Base-by-base conservation (phyloP, 1,140 invertebrate genomes). In the Halyomorpha halys region DNA sequence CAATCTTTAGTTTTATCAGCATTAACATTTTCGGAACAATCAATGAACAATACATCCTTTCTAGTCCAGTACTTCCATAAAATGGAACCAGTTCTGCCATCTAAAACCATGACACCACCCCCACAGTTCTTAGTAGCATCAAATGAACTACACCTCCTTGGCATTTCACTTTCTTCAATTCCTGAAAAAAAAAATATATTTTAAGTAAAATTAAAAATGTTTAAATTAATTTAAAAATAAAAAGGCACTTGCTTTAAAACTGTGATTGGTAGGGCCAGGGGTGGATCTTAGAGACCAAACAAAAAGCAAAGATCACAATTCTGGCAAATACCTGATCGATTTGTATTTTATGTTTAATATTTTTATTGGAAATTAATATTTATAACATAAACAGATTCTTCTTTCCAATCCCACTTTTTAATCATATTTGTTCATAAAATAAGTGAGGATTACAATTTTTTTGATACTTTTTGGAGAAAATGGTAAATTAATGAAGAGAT, bases 51-150 rank as follows among this genome's bases (percentile, higher is more conserved):
- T 30, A 92, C 66, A 59, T 62, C 44, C n/a, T 68, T 34, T 25
- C 61, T 44, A 8, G 67, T 65, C 83, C 87, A 90, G 65, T 83
- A 81, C 14, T 81, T 81, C 90, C 90, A 93, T 16, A 92, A 62
- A n/a, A 82, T 81, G 51, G 79, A 74, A 1, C 90, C 90, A 61
- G 79, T 83, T 53, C 71, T 73, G 1, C 90, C 90, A 74, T 91
- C 82, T 13, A 93, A 69, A 5, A 88, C 88, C 62, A 91, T 72
- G 19, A 91, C 76, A 18, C 90, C 90, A 9, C 89, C 89, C 64
- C 80, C 76, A 74, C 86, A 89, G 54, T 85, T 75, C 45, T 78
- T 72, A 61, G 13, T 49, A 13, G 9, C 61, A 47, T 45, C 44
- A 62, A 21, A 62, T 6, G 15, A 25, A 51, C 13, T 18, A 15